Conservation (phyloP, 2,888 invertebrate genomes). For the Euclidia mi region DNA sequence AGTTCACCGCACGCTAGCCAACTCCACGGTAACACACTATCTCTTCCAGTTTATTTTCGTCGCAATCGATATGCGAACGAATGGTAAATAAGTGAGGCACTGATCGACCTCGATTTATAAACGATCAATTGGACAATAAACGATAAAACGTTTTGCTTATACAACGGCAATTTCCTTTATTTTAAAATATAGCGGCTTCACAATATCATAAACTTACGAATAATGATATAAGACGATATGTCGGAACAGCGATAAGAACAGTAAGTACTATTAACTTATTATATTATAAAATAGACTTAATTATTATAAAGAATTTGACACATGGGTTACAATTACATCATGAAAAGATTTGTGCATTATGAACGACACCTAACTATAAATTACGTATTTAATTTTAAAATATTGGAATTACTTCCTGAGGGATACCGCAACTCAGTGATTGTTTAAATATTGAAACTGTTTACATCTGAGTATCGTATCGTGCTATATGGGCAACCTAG, state of each 20-base stretch:
- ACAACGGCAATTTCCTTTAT: slow-evolving; percentile 89
- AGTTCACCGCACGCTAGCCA: slow-evolving; percentile 80
- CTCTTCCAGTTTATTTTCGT: slow-evolving; percentile 88
- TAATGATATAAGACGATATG: slow-evolving; percentile 89
- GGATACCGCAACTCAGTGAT: slow-evolving; percentile 81
- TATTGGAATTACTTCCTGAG: slow-evolving; percentile 88
- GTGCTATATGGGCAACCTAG: slow-evolving; percentile 89
- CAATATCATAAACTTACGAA: slow-evolving; percentile 86
- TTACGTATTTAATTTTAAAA: slow-evolving; percentile 73
- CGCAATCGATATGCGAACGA: slow-evolving; percentile 81
- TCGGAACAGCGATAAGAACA: slow-evolving; percentile 89
- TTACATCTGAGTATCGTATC: slow-evolving; percentile 72
- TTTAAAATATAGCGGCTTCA: slow-evolving; percentile 90
- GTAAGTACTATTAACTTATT: slow-evolving; percentile 83
- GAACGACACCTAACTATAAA: slow-evolving; percentile 69
- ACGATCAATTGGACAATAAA: slow-evolving; percentile 85
- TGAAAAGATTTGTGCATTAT: slow-evolving; percentile 75
- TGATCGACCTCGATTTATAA: slow-evolving; percentile 79
- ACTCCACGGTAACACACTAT: slow-evolving; percentile 86
- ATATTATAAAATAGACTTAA: slow-evolving; percentile 76
- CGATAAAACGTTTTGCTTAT: slow-evolving; percentile 88
- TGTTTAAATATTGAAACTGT: slow-evolving; percentile 65
- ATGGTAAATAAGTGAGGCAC: slow-evolving; percentile 78
- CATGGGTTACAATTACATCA: slow-evolving; percentile 81
- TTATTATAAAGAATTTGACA: slow-evolving; percentile 82